These are phyloP conservation scores for Parnassius glacialis DNA, from an alignment of 2,888 invertebrate genomes.

Conservation along the genomic window DNA sequence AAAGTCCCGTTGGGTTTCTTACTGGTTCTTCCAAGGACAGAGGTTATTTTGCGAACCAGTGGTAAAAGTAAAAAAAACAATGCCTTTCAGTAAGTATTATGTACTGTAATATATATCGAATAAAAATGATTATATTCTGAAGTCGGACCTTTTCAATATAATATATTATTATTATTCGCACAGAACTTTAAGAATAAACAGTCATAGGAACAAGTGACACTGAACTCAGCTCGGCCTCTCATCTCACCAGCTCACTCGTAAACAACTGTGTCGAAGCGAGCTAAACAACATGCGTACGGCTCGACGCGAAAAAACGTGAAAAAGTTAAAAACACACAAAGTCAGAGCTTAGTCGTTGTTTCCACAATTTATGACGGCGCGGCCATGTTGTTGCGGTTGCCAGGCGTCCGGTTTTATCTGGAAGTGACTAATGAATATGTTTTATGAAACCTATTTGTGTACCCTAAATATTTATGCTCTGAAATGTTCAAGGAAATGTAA, in stretches of 20 bases:
- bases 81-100: too few species aligned
- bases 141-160: too few species aligned
- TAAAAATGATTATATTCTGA: too few species aligned
- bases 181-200: slow-evolving; percentile 7
- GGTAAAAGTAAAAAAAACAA: too few species aligned
- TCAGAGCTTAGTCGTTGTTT: slow-evolving; percentile 30
- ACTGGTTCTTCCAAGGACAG: too few species aligned
- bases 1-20: too few species aligned
- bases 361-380: slow-evolving; percentile 29
- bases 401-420: slow-evolving; percentile 14
- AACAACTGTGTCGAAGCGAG: slow-evolving; percentile 11
- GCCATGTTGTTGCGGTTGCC: slow-evolving; percentile 28
- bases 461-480: too few species aligned
- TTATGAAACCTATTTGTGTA: not conserved
- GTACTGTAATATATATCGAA: too few species aligned
- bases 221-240: not conserved
- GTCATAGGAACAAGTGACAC: slow-evolving; percentile 1
- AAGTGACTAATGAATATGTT: slow-evolving; percentile 17
- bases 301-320: slow-evolving; percentile 16
- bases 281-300: slow-evolving; percentile 3
- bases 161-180: not conserved
- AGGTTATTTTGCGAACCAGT: too few species aligned
- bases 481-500: too few species aligned
- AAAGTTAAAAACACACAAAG: slow-evolving; percentile 22
- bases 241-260: slow-evolving; percentile 3